Conservation (phyloP, 2,888 invertebrate species). For the Chloromyia formosa region DNA sequence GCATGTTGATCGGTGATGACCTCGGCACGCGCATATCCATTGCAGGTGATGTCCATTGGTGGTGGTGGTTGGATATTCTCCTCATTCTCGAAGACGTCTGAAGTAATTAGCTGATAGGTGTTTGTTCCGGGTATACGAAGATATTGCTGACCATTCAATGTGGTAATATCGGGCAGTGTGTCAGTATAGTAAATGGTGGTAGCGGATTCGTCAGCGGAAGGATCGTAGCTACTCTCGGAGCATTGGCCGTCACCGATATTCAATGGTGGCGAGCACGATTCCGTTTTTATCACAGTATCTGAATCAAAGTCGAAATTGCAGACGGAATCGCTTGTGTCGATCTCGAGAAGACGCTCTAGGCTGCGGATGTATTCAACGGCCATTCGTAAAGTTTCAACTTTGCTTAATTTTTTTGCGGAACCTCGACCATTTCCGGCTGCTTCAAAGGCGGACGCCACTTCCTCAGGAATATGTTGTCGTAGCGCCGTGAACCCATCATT, state of each 20-base stretch:
- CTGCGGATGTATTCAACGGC: conserved; percentile 90
- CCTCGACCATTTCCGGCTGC: conserved; percentile 69
- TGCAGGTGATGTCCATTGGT: conserved; percentile 49
- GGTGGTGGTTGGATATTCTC: conserved; percentile 66
- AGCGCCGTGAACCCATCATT: conserved; percentile 91
- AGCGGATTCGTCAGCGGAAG: conserved; percentile 45
- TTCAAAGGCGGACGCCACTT: conserved; percentile 77
- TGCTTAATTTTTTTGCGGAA: conserved; percentile 81
- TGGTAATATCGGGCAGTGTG: conserved; percentile 64
- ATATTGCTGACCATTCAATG: conserved; percentile 67
- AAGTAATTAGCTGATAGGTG: conserved; percentile 71
- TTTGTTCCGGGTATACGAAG: conserved; percentile 70
- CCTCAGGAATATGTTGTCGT: conserved; percentile 85
- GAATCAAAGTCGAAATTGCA: conserved; percentile 32
- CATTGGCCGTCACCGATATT: conserved; percentile 30
- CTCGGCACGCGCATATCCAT: conserved; percentile 41
- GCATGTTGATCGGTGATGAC: conserved; percentile 46
- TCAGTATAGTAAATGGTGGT: conserved; percentile 50
- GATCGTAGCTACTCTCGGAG: conserved; percentile 46
- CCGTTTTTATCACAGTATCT: conserved; percentile 58
- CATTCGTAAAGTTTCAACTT: conserved; percentile 89
- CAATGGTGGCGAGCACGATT: conserved; percentile 50
- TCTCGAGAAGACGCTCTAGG: conserved; percentile 77
- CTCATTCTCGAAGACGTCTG: conserved; percentile 70
- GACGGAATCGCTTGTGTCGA: conserved; percentile 64